phyloP scores from a whole-genome alignment of 2,113 vertebrate species.

The Neolamprologus hecqui region DNA sequence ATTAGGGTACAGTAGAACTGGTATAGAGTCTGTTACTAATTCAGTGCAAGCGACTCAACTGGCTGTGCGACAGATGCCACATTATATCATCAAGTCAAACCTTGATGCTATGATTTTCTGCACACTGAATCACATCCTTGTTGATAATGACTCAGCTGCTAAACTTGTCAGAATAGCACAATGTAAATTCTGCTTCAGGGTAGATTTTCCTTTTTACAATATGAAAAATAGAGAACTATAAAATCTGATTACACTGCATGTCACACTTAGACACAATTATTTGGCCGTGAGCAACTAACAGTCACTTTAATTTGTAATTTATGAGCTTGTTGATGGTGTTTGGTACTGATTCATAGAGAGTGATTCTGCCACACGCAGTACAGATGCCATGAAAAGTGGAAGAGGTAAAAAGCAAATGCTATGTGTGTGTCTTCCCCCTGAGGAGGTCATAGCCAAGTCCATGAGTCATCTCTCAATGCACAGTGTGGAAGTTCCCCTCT shows the following conservation, averaged over 20 bases:
- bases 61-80: background rate
- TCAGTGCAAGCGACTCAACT: background rate
- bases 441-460: background rate
- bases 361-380: background rate
- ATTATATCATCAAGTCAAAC: background rate
- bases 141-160: background rate
- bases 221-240: background rate
- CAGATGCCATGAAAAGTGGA: background rate
- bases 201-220: background rate
- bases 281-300: conserved; percentile 22
- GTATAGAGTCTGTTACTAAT: background rate
- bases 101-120: background rate
- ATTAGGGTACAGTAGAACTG: background rate
- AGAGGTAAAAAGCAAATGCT: background rate
- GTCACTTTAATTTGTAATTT: conserved; percentile 29
- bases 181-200: background rate
- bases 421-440: background rate
- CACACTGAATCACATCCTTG: background rate
- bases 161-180: background rate
- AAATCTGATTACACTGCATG: conserved; percentile 3
- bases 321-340: background rate
- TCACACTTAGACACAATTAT: background rate
- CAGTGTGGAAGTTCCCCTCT: background rate
- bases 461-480: background rate
- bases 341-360: background rate